Conservation (phyloP, 2,888 invertebrate species). For the Phasia obesa region DNA sequence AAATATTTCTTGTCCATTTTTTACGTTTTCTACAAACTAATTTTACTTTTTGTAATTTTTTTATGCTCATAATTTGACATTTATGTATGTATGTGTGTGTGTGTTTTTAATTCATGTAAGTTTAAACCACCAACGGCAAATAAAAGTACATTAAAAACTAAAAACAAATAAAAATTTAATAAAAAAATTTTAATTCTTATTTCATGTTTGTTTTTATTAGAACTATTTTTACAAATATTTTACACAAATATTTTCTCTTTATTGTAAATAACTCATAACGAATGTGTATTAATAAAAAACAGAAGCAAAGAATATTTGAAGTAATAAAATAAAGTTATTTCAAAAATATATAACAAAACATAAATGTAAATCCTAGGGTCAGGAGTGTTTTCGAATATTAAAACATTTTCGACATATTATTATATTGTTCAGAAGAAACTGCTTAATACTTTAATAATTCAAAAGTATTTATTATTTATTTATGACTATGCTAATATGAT, state of each 20-base stretch:
- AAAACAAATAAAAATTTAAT: background rate
- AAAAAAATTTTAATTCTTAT: conserved; percentile 4
- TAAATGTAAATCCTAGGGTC: background rate
- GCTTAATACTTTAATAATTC: background rate
- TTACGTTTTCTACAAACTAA: too few relatives aligned
- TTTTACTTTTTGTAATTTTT: too few relatives aligned
- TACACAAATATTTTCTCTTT: conserved; percentile 34
- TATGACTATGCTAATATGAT: too few relatives aligned
- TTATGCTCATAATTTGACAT: too few relatives aligned
- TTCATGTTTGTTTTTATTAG: background rate
- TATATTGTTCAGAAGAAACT: background rate
- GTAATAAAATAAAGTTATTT: conserved; percentile 1
- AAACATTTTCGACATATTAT: background rate
- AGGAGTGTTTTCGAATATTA: background rate
- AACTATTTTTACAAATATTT: conserved; percentile 39
- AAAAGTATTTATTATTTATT: too few relatives aligned
- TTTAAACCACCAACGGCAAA: too few relatives aligned
- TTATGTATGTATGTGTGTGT: too few relatives aligned
- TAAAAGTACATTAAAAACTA: too few relatives aligned
- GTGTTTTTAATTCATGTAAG: too few relatives aligned
- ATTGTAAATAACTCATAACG: conserved; percentile 15
- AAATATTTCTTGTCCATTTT: too few relatives aligned
- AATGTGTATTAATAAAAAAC: background rate
- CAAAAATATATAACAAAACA: conserved; percentile 10
- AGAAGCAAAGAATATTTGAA: background rate